Percentiles rank a stretch among this genome's conserved stretches.
These are phyloP conservation scores for Dichetophora obliterata DNA, from an alignment of 2,888 invertebrate species.

Conservation along the genomic window DNA sequence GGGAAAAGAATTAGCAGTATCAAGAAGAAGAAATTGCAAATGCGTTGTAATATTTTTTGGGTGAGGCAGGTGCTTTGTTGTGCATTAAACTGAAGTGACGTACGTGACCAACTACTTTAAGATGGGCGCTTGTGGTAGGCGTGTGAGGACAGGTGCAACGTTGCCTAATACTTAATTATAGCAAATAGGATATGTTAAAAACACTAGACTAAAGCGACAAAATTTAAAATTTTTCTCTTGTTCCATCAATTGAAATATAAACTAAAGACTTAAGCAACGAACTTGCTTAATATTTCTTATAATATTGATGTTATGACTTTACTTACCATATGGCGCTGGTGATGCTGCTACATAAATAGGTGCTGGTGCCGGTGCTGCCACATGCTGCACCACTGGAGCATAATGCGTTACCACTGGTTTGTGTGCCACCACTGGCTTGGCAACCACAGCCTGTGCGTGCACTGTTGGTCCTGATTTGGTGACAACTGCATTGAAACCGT, in stretches of 20 bases:
- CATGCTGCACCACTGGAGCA: conserved; percentile 56
- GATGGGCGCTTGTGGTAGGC: neutral
- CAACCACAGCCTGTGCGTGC: conserved; percentile 65
- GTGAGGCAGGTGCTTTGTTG: neutral
- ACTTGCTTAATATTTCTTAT: conserved; percentile 7
- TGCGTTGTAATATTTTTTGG: neutral
- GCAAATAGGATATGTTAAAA: neutral
- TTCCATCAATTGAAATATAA: neutral
- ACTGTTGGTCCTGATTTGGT: conserved; percentile 69
- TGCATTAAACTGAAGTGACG: neutral
- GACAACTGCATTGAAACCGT: conserved; percentile 69
- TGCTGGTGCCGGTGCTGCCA: conserved; percentile 57
- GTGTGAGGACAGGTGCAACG: neutral
- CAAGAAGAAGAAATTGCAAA: neutral
- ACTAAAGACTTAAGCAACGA: conserved; percentile 19
- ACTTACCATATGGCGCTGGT: conserved; percentile 68
- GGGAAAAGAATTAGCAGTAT: conserved; percentile 28
- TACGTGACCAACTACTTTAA: neutral
- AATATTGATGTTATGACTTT: neutral
- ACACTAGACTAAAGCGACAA: neutral
- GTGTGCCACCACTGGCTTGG: conserved; percentile 64
- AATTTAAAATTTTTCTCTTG: neutral
- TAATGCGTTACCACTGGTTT: conserved; percentile 63
- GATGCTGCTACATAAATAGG: conserved; percentile 61
- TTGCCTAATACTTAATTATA: neutral